Conservation (phyloP, 2,797 vertebrate species). For the Nothura maculosa region DNA sequence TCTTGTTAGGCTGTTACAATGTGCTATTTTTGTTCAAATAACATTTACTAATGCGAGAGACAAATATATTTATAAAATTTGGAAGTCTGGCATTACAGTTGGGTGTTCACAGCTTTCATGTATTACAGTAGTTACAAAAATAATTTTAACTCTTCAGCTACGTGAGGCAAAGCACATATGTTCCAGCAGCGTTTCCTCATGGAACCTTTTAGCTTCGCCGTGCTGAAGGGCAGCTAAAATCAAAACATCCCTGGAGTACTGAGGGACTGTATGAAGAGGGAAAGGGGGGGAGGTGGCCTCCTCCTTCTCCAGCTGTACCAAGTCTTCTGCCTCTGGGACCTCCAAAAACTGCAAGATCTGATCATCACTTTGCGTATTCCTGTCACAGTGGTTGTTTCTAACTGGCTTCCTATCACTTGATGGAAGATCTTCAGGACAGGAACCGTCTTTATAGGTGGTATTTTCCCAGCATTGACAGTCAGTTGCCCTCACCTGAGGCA, state of each 20-base stretch:
- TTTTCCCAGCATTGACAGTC: not conserved
- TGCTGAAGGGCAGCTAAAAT: not conserved
- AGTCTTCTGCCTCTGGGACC: not conserved
- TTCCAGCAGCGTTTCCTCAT: conserved; percentile 31
- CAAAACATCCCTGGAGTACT: not conserved
- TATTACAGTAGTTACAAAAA: conserved; percentile 51
- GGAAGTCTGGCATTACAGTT: conserved; percentile 47
- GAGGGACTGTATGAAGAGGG: not conserved
- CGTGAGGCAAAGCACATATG: conserved; percentile 22
- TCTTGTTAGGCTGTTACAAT: conserved; percentile 67
- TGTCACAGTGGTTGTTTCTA: not conserved
- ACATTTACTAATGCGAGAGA: conserved; percentile 41
- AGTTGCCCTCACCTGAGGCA: not conserved
- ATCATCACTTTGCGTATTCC: not conserved
- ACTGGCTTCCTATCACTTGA: not conserved
- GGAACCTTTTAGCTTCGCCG: not conserved
- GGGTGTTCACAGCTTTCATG: conserved; percentile 60
- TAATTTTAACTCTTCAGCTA: conserved; percentile 34
- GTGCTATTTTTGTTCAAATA: conserved; percentile 71
- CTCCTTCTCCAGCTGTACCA: not conserved
- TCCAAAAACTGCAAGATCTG: not conserved
- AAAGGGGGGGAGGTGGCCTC: not conserved
- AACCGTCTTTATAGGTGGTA: not conserved
- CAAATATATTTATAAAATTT: conserved; percentile 56
- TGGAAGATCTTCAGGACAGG: not conserved